Conservation (phyloP, 2,797 vertebrate genomes). For the Danio aesculapii region DNA sequence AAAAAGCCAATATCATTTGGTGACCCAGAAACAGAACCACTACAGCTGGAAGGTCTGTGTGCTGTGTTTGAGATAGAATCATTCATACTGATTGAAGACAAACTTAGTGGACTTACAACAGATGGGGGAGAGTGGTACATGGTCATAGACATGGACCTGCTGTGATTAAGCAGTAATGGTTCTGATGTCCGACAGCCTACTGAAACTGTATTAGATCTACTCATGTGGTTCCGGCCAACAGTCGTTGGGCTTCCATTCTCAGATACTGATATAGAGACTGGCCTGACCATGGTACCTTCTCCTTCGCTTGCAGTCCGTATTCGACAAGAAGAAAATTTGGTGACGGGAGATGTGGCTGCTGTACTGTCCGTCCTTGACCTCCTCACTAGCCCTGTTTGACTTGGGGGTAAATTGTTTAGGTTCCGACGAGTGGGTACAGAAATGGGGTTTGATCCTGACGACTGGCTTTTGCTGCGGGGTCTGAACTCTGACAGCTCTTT, state of each 20-base stretch:
- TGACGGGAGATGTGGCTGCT: constrained; percentile 80
- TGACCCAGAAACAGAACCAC: constrained; percentile 88
- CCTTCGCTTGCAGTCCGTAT: constrained; percentile 95
- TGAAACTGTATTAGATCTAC: constrained; percentile 87
- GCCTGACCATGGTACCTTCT: constrained; percentile 86
- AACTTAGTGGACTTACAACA: constrained; percentile 81
- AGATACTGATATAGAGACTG: constrained; percentile 81
- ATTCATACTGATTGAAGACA: constrained; percentile 87
- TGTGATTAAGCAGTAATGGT: constrained; percentile 71
- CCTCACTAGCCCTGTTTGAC: constrained; percentile 90
- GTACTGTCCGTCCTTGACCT: constrained; percentile 92
- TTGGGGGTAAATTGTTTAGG: constrained; percentile 89
- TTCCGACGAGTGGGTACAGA: constrained; percentile 91
- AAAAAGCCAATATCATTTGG: constrained; percentile 88
- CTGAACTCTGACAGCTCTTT: constrained; percentile 96
- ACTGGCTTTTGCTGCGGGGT: constrained; percentile 97
- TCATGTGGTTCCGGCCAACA: constrained; percentile 82
- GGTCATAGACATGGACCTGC: constrained; percentile 83
- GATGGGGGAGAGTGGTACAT: constrained; percentile 81
- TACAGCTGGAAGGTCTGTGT: constrained; percentile 81
- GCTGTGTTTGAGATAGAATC: constrained; percentile 73
- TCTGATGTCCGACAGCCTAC: constrained; percentile 73
- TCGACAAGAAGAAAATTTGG: constrained; percentile 85
- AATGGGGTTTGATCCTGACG: constrained; percentile 89
- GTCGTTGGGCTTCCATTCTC: constrained; percentile 85